A percentile compares a stretch with the other conserved stretches of the same genome.
Conservation (phyloP, 2,888 invertebrate species). For the Scaptodrosophila latifasciaeformis region DNA sequence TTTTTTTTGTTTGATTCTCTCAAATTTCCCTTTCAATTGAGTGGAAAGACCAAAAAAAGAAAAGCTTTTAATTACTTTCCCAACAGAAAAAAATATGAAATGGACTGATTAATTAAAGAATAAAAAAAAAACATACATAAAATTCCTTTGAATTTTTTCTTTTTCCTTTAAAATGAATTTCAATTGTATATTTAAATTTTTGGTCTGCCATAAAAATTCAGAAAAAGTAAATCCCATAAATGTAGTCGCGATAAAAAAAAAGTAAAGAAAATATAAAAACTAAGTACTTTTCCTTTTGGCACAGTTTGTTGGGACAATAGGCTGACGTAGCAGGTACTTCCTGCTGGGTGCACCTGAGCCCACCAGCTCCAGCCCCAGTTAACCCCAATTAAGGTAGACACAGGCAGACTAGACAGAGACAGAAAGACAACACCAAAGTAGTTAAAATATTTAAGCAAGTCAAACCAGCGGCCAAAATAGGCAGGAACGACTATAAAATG, state of each 20-base stretch:
- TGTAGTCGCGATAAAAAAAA: neutral
- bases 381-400: slow-evolving; percentile 66
- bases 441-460: slow-evolving; percentile 62
- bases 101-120: too few relatives aligned
- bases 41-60: neutral
- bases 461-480: slow-evolving; percentile 9
- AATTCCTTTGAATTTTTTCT: too few relatives aligned
- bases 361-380: slow-evolving; percentile 50
- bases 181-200: neutral
- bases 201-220: too few relatives aligned
- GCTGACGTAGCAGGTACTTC: slow-evolving; percentile 31
- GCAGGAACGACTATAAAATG: too few relatives aligned
- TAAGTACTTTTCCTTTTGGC: slow-evolving; percentile 65
- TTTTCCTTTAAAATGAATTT: too few relatives aligned
- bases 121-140: too few relatives aligned
- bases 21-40: slow-evolving; percentile 5
- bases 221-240: too few relatives aligned
- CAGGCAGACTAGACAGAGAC: slow-evolving; percentile 10
- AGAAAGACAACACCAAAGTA: slow-evolving; percentile 27
- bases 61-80: slow-evolving; percentile 16
- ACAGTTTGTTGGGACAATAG: slow-evolving; percentile 49
- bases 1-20: too few relatives aligned
- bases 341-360: slow-evolving; percentile 19
- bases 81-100: slow-evolving; percentile 8
- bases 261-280: slow-evolving; percentile 49